phyloP scores from a whole-genome alignment of 1,140 invertebrate species.

The Drosophila leontia region DNA sequence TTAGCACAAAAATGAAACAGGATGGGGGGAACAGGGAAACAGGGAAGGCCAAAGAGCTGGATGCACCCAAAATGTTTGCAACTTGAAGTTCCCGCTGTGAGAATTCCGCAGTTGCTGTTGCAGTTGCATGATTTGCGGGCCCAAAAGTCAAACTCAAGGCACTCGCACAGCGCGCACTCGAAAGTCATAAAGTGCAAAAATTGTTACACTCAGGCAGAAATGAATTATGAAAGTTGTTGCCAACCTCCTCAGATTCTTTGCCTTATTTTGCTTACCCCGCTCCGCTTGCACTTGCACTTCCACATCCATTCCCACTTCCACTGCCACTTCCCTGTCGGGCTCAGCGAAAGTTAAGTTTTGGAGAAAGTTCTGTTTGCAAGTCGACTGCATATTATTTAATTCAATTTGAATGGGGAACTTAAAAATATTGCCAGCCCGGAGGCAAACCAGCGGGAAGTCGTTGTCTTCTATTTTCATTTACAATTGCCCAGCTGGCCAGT shows the following conservation, averaged over 20 bases:
- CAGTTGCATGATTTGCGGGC: slow-evolving; percentile 72
- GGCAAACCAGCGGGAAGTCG: slow-evolving; percentile 28
- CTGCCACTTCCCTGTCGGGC: slow-evolving; percentile 20
- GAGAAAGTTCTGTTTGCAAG: slow-evolving; percentile 62
- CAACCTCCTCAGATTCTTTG: slow-evolving; percentile 43
- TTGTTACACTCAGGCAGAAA: slow-evolving; percentile 83
- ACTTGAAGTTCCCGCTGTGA: slow-evolving; percentile 63
- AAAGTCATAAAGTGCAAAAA: slow-evolving; percentile 83
- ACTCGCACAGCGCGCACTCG: slow-evolving; percentile 68
- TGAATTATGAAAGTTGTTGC: slow-evolving; percentile 80
- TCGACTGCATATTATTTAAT: slow-evolving; percentile 71
- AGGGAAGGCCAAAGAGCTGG: slow-evolving; percentile 22
- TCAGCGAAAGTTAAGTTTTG: slow-evolving; percentile 53
- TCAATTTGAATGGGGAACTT: slow-evolving; percentile 66
- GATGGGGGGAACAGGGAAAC: not conserved
- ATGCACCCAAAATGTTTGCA: slow-evolving; percentile 68
- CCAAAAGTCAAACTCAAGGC: slow-evolving; percentile 53
- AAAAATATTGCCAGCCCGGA: slow-evolving; percentile 54
- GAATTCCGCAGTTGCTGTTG: slow-evolving; percentile 38
- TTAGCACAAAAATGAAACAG: slow-evolving; percentile 66
- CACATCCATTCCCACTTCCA: not conserved
- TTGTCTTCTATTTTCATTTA: slow-evolving; percentile 50
- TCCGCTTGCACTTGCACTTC: not conserved
- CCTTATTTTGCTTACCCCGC: slow-evolving; percentile 54
- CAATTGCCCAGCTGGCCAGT: slow-evolving; percentile 22